A percentile compares a stretch with the other conserved stretches of the same genome.
Conservation (phyloP, 2,113 vertebrate species). For the Osmerus mordax region DNA sequence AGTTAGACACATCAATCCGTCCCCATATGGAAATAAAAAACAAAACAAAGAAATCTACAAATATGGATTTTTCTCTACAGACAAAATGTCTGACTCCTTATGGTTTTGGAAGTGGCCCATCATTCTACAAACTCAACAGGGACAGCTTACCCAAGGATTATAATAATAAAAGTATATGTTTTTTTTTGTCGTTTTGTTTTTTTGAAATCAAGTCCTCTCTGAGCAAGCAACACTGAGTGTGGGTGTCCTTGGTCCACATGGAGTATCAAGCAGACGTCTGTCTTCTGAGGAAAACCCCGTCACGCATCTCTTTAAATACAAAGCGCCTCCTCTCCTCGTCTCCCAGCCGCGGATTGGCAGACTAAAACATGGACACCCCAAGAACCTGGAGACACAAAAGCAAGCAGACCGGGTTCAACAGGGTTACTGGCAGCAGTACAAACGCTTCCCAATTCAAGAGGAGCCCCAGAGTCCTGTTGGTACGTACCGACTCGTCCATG, state of each 20-base stretch:
- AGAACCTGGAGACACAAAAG: slow-evolving; percentile 85
- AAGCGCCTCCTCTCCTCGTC: slow-evolving; percentile 86
- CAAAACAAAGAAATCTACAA: slow-evolving; percentile 54
- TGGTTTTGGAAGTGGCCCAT: slow-evolving; percentile 71
- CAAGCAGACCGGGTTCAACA: slow-evolving; percentile 17
- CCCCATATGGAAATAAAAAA: slow-evolving; percentile 61
- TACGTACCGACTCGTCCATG: slow-evolving; percentile 98
- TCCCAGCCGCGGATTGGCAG: slow-evolving; percentile 74
- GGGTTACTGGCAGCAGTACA: neutral
- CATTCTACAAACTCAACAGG: slow-evolving; percentile 63
- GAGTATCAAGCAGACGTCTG: slow-evolving; percentile 80
- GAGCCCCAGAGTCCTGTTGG: too few species aligned
- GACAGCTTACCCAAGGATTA: slow-evolving; percentile 77
- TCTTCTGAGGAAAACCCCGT: slow-evolving; percentile 90
- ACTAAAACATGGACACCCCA: slow-evolving; percentile 99
- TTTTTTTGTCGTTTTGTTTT: neutral
- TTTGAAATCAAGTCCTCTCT: slow-evolving; percentile 80
- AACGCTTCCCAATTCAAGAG: slow-evolving; percentile 3
- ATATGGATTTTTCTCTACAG: slow-evolving; percentile 71
- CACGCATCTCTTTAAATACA: slow-evolving; percentile 95
- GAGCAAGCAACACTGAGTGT: slow-evolving; percentile 98
- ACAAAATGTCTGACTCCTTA: slow-evolving; percentile 62
- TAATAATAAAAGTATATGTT: slow-evolving; percentile 75
- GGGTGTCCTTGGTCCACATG: slow-evolving; percentile 86
- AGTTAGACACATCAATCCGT: slow-evolving; percentile 77